A percentile compares a stretch with the other conserved stretches of the same genome.
Conservation (phyloP, 2,113 vertebrate species). For the Sylvietta virens region DNA sequence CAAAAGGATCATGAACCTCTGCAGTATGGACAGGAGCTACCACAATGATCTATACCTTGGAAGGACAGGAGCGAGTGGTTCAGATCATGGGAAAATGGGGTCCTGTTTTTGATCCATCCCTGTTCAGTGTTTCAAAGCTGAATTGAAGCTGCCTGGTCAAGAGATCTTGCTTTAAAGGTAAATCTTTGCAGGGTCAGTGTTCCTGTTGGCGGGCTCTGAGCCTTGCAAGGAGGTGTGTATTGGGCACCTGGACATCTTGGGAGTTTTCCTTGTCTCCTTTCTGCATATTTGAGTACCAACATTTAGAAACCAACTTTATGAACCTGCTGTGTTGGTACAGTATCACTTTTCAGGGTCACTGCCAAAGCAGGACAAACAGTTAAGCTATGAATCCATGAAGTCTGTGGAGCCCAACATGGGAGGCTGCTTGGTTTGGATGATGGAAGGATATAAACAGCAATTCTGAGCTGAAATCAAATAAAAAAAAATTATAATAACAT, state of each 20-base stretch:
- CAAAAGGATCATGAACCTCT: not conserved
- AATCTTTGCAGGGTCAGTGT: not conserved
- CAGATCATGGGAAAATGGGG: not conserved
- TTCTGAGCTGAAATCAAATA: not conserved
- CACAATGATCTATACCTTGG: not conserved
- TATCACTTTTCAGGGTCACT: not conserved
- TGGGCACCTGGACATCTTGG: not conserved
- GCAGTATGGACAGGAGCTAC: not conserved
- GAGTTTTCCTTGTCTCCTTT: not conserved
- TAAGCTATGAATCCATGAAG: not conserved
- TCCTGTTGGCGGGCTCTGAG: not conserved
- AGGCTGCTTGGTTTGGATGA: not conserved
- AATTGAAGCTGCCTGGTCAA: not conserved
- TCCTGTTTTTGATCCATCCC: not conserved
- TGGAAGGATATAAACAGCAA: not conserved
- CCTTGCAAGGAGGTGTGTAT: not conserved
- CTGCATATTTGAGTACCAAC: not conserved
- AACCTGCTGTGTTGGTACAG: not conserved
- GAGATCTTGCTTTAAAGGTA: not conserved
- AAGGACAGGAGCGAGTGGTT: not conserved
- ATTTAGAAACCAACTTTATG: not conserved
- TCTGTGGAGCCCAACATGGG: accelerated
- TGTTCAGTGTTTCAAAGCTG: not conserved
- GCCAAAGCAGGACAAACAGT: not conserved
- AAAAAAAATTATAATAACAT: not conserved